Evolutionary conservation across 2,797 vertebrate species (phyloP).

Genomic region (Acipenser transmontanus): DNA sequence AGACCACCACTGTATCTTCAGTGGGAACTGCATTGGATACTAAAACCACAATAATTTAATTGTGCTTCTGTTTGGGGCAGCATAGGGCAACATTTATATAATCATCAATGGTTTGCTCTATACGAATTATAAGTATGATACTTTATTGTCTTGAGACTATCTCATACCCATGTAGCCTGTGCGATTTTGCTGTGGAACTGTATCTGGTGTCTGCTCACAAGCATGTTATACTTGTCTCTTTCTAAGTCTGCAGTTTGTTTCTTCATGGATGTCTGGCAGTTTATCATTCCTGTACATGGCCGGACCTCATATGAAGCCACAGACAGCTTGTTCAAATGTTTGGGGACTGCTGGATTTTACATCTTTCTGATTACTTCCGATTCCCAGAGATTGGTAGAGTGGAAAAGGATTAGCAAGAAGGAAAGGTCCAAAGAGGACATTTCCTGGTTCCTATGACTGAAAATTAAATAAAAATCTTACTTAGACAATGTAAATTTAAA

Average conservation of each 20-base stretch:
- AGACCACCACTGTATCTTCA: not conserved
- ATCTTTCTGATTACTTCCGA: not conserved
- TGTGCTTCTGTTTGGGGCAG: not conserved
- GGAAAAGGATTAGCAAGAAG: not conserved
- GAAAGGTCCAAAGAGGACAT: not conserved
- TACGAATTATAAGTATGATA: not conserved
- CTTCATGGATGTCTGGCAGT: not conserved
- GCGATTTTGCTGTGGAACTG: not conserved
- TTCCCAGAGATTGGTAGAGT: not conserved
- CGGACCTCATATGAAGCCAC: not conserved
- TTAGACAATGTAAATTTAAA: too few relatives aligned
- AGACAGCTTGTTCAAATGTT: not conserved
- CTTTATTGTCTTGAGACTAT: not conserved
- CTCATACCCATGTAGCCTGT: not conserved
- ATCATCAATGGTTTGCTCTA: not conserved
- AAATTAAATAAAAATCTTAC: too few relatives aligned
- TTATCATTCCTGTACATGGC: not conserved
- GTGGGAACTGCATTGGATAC: not conserved
- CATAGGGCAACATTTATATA: not conserved
- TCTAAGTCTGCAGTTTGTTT: not conserved
- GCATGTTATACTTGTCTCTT: not conserved
- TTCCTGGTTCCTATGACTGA: too few relatives aligned
- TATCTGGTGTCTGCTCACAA: not conserved
- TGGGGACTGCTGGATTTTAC: not conserved
- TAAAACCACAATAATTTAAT: not conserved